phyloP scores from a whole-genome alignment of 37 sponge, comb jelly and placozoan species.

The Haliclona indistincta region DNA sequence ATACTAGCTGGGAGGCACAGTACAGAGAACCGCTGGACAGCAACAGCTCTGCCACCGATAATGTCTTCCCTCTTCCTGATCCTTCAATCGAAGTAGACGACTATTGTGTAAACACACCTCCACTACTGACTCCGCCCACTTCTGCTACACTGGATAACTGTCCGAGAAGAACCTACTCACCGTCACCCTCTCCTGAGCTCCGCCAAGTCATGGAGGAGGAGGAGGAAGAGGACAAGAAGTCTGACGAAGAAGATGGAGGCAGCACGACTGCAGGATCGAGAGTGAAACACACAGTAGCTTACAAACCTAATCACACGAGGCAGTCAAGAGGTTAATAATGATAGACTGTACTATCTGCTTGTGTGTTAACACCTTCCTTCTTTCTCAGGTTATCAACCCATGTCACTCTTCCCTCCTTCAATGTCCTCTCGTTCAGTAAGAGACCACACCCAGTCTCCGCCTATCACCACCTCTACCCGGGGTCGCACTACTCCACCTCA shows the following conservation, averaged over 20 bases:
- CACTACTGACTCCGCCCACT: neutral
- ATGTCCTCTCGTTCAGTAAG: neutral
- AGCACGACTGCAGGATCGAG: neutral
- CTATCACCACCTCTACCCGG: neutral
- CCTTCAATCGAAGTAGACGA: too few relatives aligned
- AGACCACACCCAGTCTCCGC: neutral
- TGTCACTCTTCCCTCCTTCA: constrained; percentile 38
- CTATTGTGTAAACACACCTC: neutral
- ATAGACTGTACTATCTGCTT: too few relatives aligned
- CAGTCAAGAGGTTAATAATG: too few relatives aligned
- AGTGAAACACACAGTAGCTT: constrained; percentile 38
- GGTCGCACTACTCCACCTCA: constrained; percentile 13
- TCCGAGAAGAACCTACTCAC: neutral
- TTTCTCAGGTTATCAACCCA: constrained; percentile 30
- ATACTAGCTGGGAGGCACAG: too few relatives aligned
- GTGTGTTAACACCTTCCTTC: neutral
- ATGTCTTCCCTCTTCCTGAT: too few relatives aligned
- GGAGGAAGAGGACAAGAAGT: constrained; percentile 2
- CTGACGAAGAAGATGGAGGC: neutral
- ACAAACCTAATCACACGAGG: too few relatives aligned
- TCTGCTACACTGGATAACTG: neutral
- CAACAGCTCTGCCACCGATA: too few relatives aligned
- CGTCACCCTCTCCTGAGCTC: neutral
- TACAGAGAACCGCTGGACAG: too few relatives aligned
- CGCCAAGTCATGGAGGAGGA: constrained; percentile 7